phyloP scores from a whole-genome alignment of 2,797 vertebrate genomes.

The Fundulus diaphanus region DNA sequence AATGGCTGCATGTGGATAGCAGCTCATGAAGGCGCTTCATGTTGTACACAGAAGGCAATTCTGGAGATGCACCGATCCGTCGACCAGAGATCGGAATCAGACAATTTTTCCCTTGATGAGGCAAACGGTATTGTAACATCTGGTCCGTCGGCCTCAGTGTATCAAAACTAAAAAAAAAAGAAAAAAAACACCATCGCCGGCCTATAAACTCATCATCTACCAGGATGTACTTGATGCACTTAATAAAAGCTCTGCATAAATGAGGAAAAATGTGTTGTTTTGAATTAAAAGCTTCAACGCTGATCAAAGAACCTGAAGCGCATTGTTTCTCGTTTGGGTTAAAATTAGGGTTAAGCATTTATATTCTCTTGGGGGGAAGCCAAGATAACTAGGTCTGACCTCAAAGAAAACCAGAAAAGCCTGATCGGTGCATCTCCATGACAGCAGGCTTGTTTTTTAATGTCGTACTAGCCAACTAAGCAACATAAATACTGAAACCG shows the following conservation, averaged over 20 bases:
- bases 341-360: not conserved
- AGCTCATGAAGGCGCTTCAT: not conserved
- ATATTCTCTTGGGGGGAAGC: not conserved
- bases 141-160: not conserved
- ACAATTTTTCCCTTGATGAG: not conserved
- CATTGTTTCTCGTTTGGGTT: not conserved
- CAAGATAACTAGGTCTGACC: not conserved
- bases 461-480: not conserved
- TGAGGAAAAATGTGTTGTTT: too few relatives aligned
- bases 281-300: not conserved
- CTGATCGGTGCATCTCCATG: not conserved
- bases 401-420: not conserved
- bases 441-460: not conserved
- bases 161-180: not conserved
- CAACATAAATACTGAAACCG: not conserved
- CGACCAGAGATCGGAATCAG: not conserved
- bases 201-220: not conserved
- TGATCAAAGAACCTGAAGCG: not conserved
- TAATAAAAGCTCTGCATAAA: not conserved
- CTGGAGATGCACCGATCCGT: not conserved
- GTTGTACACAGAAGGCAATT: not conserved
- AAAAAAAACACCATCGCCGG: too few relatives aligned
- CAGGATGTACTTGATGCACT: not conserved
- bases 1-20: not conserved
- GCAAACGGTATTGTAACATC: not conserved